A percentile compares a stretch with the other conserved stretches of the same genome.
These are phyloP conservation scores for Iguana delicatissima DNA, from an alignment of 2,797 vertebrate species.

Conservation along the genomic window DNA sequence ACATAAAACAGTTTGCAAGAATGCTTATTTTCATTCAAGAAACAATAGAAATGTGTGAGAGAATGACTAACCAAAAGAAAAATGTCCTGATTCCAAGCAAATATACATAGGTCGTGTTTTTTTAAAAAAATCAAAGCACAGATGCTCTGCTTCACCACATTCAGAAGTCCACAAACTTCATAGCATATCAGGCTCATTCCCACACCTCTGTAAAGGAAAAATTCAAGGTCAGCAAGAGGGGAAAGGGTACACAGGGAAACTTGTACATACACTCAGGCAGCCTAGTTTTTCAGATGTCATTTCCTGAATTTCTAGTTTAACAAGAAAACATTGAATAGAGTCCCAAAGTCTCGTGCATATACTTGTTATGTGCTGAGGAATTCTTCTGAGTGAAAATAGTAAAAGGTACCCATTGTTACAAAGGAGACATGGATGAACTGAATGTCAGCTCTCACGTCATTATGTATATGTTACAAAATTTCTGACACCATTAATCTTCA, in stretches of 20 bases:
- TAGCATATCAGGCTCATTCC: neutral
- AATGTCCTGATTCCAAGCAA: neutral
- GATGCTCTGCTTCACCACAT: neutral
- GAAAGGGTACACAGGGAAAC: neutral
- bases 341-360: neutral
- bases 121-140: neutral
- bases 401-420: neutral
- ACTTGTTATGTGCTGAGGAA: neutral
- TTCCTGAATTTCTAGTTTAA: neutral
- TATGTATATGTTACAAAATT: neutral
- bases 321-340: neutral
- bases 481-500: neutral
- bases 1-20: neutral
- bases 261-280: neutral
- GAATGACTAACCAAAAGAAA: neutral
- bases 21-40: neutral
- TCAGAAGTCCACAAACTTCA: neutral
- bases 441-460: neutral
- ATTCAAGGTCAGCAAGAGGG: neutral
- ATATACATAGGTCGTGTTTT: neutral
- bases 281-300: neutral
- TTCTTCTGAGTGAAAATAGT: neutral
- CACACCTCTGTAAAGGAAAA: neutral
- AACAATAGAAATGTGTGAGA: neutral
- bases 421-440: neutral